Evolutionary conservation across 2,113 vertebrate species (phyloP).

Genomic region (Corythoichthys haematopterus): DNA sequence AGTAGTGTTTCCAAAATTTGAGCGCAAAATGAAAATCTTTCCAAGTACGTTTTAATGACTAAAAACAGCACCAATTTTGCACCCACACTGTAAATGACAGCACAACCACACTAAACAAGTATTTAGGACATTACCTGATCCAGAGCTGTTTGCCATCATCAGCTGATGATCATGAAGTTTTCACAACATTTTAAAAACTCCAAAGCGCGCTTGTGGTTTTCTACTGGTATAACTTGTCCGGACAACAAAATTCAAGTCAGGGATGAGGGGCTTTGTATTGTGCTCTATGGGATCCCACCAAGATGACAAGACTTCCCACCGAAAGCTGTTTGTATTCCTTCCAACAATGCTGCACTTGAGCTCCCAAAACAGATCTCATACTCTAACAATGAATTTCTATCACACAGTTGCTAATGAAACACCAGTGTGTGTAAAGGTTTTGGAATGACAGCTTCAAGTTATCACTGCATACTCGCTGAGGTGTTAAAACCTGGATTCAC

Average conservation of each 20-base stretch:
- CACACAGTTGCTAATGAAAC: conserved; percentile 52
- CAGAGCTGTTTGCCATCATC: conserved; percentile 13
- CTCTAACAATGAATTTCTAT: conserved; percentile 32
- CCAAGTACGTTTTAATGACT: background rate
- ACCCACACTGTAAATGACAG: background rate
- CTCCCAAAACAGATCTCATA: conserved; percentile 15
- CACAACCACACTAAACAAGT: conserved; percentile 5
- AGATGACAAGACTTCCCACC: background rate
- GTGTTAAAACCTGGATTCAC: conserved; percentile 13
- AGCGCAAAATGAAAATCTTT: too few relatives aligned
- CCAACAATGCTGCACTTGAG: background rate
- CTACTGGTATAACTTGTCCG: background rate
- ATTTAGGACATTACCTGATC: conserved; percentile 22
- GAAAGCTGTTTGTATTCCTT: conserved; percentile 10
- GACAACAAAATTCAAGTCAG: conserved; percentile 3
- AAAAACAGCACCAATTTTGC: background rate
- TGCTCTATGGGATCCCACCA: background rate
- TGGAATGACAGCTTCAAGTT: conserved; percentile 8
- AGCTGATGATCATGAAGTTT: conserved; percentile 4
- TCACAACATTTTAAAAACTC: conserved; percentile 11
- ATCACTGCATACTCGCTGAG: conserved; percentile 18
- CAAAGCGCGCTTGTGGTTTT: background rate
- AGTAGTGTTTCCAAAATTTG: too few relatives aligned
- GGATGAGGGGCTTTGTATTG: background rate
- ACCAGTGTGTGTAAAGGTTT: conserved; percentile 15